phyloP scores from a whole-genome alignment of 2,888 invertebrate genomes.

The Ochropacha duplaris region DNA sequence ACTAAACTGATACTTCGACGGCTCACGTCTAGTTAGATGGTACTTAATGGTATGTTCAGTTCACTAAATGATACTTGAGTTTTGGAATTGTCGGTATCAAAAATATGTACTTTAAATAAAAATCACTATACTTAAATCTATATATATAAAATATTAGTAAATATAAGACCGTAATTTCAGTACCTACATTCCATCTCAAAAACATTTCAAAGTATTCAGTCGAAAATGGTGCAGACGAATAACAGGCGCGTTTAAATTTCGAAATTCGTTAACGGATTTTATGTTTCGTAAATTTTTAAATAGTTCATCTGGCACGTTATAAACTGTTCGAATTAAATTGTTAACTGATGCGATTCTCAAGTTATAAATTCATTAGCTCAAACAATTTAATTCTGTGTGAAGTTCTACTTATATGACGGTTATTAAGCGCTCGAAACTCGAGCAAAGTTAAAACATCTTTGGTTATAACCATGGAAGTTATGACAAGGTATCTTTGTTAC shows the following conservation, averaged over 20 bases:
- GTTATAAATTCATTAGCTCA: not conserved
- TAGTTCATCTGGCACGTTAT: not conserved
- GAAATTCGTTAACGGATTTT: not conserved
- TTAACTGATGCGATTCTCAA: not conserved
- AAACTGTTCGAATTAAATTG: not conserved
- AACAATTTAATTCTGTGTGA: not conserved
- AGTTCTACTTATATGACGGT: not conserved
- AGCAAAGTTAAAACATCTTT: not conserved
- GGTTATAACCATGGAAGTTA: conserved; percentile 2
- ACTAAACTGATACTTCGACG: conserved; percentile 63
- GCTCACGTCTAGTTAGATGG: conserved; percentile 50
- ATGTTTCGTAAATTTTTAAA: conserved; percentile 8
- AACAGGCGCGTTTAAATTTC: not conserved
- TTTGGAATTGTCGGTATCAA: too few relatives aligned
- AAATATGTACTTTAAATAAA: too few relatives aligned
- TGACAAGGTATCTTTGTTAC: conserved; percentile 25
- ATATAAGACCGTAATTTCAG: not conserved
- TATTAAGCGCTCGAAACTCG: not conserved
- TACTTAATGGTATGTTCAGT: conserved; percentile 37
- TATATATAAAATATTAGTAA: too few relatives aligned
- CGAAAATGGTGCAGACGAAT: not conserved
- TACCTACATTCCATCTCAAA: not conserved
- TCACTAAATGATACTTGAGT: conserved; percentile 25
- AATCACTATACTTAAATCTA: too few relatives aligned
- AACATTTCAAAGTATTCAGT: not conserved